phyloP scores from a whole-genome alignment of 1,140 invertebrate genomes.

The Druon quercuslanigerum region DNA sequence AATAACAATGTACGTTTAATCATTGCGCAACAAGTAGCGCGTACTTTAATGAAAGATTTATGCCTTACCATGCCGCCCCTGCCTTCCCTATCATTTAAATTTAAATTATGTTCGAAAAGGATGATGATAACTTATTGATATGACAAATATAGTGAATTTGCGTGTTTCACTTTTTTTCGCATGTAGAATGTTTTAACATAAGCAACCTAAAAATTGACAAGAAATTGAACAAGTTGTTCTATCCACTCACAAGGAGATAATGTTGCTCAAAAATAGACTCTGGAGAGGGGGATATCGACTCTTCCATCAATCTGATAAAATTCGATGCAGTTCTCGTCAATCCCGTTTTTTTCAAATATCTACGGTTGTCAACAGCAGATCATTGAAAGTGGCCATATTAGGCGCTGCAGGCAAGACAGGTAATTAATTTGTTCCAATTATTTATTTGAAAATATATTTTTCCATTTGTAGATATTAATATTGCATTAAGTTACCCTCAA shows the following conservation, averaged over 20 bases:
- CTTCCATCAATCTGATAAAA: background rate
- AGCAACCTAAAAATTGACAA: background rate
- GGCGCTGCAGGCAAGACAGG: slow-evolving; percentile 63
- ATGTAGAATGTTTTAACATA: background rate
- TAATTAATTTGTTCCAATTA: slow-evolving; percentile 36
- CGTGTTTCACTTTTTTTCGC: background rate
- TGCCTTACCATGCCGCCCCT: too few species aligned
- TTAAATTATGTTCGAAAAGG: too few species aligned
- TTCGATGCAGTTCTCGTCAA: background rate
- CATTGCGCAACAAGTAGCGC: too few species aligned
- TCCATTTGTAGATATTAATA: background rate
- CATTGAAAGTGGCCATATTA: slow-evolving; percentile 65
- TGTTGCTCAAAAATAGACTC: background rate
- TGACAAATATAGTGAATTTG: background rate
- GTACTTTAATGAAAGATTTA: too few species aligned
- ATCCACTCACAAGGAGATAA: background rate
- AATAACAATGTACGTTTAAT: too few species aligned
- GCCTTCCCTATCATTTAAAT: too few species aligned
- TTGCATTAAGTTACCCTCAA: background rate
- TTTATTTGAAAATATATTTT: background rate
- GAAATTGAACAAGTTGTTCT: background rate
- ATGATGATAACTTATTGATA: too few species aligned
- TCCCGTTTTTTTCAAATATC: slow-evolving; percentile 32
- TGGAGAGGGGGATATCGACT: background rate
- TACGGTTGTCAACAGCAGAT: slow-evolving; percentile 35